phyloP scores from a whole-genome alignment of 2,888 invertebrate genomes.

The Spodoptera littoralis region DNA sequence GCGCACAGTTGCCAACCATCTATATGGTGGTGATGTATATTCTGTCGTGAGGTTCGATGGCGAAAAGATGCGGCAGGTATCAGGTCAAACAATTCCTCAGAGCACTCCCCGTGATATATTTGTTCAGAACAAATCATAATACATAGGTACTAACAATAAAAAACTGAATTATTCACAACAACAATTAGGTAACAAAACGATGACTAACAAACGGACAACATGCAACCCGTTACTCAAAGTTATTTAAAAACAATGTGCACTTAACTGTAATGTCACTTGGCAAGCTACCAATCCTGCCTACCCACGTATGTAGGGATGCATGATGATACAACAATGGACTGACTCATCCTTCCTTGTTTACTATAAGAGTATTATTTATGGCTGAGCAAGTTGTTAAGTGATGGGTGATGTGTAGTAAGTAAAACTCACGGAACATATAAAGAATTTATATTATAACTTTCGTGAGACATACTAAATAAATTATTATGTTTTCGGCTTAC shows the following conservation, averaged over 20 bases:
- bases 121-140: no score
- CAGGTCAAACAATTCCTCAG: no score
- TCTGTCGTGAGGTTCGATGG: no score
- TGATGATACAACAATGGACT: constrained; percentile 71
- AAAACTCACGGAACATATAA: no score
- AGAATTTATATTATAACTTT: no score
- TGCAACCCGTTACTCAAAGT: constrained; percentile 37
- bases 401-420: constrained; percentile 5
- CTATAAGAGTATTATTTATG: constrained; percentile 66
- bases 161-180: constrained; percentile 27
- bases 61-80: no score
- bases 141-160: constrained; percentile 1
- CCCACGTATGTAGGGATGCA: constrained; percentile 60
- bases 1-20: no score
- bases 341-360: constrained; percentile 77
- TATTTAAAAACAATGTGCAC: constrained; percentile 51
- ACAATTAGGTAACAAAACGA: constrained; percentile 31
- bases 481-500: no score
- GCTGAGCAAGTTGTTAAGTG: constrained; percentile 64
- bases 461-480: no score
- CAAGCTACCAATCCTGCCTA: constrained; percentile 38
- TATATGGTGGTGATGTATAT: no score
- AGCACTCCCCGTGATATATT: no score
- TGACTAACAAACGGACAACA: constrained; percentile 31
- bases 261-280: constrained; percentile 49